phyloP scores from a whole-genome alignment of 2,888 invertebrate species.

The Cenopis cana region DNA sequence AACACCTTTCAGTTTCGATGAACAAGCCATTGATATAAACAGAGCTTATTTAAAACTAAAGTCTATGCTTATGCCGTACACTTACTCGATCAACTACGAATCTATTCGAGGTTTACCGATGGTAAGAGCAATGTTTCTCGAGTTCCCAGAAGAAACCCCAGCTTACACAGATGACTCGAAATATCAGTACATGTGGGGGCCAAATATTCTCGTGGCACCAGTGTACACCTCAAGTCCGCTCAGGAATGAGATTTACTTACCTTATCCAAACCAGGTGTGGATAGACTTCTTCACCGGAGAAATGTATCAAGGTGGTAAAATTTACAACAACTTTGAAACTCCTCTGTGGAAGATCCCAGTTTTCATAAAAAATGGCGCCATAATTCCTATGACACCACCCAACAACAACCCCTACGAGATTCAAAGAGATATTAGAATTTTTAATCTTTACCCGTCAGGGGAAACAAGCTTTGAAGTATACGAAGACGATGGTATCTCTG shows the following conservation, averaged over 20 bases:
- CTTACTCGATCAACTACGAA: slow-evolving; percentile 71
- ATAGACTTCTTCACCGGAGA: slow-evolving; percentile 74
- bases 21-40: slow-evolving; percentile 67
- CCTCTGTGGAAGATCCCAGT: slow-evolving; percentile 78
- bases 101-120: slow-evolving; percentile 70
- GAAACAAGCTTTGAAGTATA: slow-evolving; percentile 64
- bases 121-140: slow-evolving; percentile 78
- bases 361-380: slow-evolving; percentile 74
- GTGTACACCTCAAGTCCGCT: slow-evolving; percentile 63
- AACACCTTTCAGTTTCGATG: slow-evolving; percentile 72
- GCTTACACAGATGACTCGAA: slow-evolving; percentile 72
- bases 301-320: slow-evolving; percentile 75
- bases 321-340: slow-evolving; percentile 65
- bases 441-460: slow-evolving; percentile 69
- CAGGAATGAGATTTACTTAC: slow-evolving; percentile 71
- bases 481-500: slow-evolving; percentile 75
- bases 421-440: slow-evolving; percentile 64
- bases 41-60: slow-evolving; percentile 78
- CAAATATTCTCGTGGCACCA: slow-evolving; percentile 74
- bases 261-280: slow-evolving; percentile 70
- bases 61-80: slow-evolving; percentile 76
- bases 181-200: slow-evolving; percentile 81
- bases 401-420: slow-evolving; percentile 75
- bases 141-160: slow-evolving; percentile 65
- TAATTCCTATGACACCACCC: slow-evolving; percentile 73